Conservation (phyloP, 1,140 invertebrate genomes). For the Fragariocoptes setiger region DNA sequence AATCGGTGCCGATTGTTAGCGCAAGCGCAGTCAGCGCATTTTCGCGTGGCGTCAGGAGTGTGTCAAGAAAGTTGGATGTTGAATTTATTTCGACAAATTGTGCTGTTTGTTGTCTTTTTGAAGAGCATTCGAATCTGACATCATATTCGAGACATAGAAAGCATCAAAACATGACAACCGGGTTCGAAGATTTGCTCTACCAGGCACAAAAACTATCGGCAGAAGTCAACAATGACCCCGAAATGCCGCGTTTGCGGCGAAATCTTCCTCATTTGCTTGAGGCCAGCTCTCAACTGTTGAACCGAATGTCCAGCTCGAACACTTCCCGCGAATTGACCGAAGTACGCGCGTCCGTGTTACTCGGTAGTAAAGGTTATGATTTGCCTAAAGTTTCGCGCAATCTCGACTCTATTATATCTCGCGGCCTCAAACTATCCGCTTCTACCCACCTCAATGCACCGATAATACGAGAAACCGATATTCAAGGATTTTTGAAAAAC, state of each 20-base stretch:
- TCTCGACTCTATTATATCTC: slow-evolving; percentile 37
- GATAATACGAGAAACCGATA: slow-evolving; percentile 38
- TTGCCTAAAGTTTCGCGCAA: slow-evolving; percentile 65
- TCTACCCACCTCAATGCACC: background rate
- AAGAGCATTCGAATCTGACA: too few relatives aligned
- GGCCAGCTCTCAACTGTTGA: slow-evolving; percentile 58
- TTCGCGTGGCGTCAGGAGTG: too few relatives aligned
- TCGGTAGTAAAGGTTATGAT: slow-evolving; percentile 69
- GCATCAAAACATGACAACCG: too few relatives aligned
- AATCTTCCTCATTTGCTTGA: slow-evolving; percentile 65
- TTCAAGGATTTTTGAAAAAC: slow-evolving; percentile 46
- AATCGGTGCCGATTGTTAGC: too few relatives aligned
- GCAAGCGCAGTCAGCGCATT: too few relatives aligned
- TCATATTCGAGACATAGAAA: too few relatives aligned
- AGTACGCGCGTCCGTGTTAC: slow-evolving; percentile 62
- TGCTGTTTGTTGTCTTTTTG: too few relatives aligned
- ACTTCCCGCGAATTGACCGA: slow-evolving; percentile 29
- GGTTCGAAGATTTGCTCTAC: slow-evolving; percentile 48
- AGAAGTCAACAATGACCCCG: slow-evolving; percentile 46
- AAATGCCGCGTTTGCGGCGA: slow-evolving; percentile 40
- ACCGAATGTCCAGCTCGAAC: slow-evolving; percentile 42
- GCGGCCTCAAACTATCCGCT: background rate
- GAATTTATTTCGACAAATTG: too few relatives aligned
- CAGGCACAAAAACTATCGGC: slow-evolving; percentile 62
- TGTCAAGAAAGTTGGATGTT: too few relatives aligned